A percentile compares a stretch with the other conserved stretches of the same genome.
Evolutionary conservation across 2,888 invertebrate species (phyloP).

Genomic region (Drosophila colorata): DNA sequence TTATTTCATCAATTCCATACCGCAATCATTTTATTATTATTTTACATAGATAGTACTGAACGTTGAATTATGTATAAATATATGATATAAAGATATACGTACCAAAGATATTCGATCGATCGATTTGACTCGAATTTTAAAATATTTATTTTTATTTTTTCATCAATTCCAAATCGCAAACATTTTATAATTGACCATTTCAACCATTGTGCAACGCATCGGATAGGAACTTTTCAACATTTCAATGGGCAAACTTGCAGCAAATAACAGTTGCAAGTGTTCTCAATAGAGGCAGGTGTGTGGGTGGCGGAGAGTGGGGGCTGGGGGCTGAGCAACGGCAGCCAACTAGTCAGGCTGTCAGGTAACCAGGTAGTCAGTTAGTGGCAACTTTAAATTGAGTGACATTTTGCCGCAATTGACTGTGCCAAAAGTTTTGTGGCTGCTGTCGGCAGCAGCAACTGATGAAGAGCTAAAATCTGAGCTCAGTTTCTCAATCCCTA

Average conservation of each 20-base stretch:
- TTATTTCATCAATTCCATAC: neutral
- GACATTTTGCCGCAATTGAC: conserved; percentile 77
- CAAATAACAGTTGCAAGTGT: conserved; percentile 61
- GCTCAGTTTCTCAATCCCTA: conserved; percentile 18
- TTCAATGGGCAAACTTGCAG: conserved; percentile 65
- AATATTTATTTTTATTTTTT: neutral
- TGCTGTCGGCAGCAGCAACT: conserved; percentile 25
- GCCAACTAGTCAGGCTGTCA: conserved; percentile 22
- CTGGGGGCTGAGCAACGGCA: neutral
- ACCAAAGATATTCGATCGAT: too few relatives aligned
- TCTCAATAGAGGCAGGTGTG: conserved; percentile 19
- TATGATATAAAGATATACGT: too few relatives aligned
- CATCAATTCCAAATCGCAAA: neutral
- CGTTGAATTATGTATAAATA: too few relatives aligned
- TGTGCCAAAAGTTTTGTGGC: conserved; percentile 64
- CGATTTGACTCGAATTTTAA: too few relatives aligned
- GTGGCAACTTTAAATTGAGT: conserved; percentile 74
- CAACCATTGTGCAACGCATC: conserved; percentile 24
- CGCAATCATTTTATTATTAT: neutral
- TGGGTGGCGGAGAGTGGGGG: neutral
- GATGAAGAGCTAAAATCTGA: conserved; percentile 36
- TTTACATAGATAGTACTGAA: too few relatives aligned
- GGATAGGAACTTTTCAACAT: conserved; percentile 29
- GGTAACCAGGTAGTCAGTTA: conserved; percentile 50
- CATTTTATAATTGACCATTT: neutral